These are phyloP conservation scores for Budorcas taxicolor DNA, from an alignment of 2,113 vertebrate species.

Conservation along the genomic window DNA sequence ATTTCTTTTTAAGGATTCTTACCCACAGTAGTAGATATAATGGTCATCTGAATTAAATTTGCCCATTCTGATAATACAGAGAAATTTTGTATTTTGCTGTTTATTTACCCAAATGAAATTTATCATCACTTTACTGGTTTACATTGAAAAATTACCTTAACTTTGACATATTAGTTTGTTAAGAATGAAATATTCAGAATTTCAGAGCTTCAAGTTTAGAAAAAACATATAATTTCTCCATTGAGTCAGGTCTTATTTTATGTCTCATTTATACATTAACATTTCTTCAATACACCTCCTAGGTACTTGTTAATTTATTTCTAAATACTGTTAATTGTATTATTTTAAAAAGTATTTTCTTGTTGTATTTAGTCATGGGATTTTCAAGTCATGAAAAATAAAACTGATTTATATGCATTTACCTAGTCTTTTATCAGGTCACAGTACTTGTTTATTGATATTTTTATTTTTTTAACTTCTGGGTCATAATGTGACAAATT, in stretches of 20 bases:
- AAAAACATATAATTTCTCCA: neutral
- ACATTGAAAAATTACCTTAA: neutral
- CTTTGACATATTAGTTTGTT: neutral
- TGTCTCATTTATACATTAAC: neutral
- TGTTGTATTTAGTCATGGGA: neutral
- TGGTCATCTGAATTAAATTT: neutral
- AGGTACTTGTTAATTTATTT: neutral
- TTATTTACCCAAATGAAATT: neutral
- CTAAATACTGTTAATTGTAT: neutral
- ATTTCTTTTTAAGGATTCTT: neutral
- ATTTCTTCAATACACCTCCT: neutral
- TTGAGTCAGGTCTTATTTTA: neutral
- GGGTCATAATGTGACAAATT: neutral
- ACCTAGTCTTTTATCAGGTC: neutral
- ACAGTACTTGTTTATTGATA: neutral
- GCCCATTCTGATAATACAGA: fast-evolving
- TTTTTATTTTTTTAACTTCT: neutral
- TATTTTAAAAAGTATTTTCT: neutral
- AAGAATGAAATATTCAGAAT: neutral
- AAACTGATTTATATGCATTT: neutral
- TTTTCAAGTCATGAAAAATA: neutral
- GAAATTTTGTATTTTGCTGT: neutral
- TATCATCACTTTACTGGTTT: neutral
- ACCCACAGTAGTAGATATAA: neutral
- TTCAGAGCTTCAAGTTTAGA: neutral